Evolutionary conservation across 2,888 invertebrate species (phyloP), one percentile per base, ranked within the genome.

Genomic region (Cataglyphis cursor): DNA sequence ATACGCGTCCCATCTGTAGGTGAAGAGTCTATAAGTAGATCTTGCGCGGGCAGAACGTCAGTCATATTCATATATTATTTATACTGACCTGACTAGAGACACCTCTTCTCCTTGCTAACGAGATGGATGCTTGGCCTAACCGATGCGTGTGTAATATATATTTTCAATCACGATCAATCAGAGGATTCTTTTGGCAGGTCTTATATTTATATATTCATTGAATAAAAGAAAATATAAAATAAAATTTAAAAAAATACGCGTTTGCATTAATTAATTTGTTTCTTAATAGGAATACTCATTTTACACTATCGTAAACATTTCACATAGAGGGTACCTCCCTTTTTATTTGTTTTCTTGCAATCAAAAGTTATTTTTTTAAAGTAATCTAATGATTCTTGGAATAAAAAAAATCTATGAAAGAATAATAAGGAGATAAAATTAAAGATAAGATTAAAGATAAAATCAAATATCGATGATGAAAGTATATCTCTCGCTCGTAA

Each of bases 21-120:
- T 94, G 94, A 94, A 93, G 91, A 86, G 91, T 94, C 94, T 94
- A 94, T 94, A 94, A 94, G 93, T 94, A 93, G 94, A 94, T 91
- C 88, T 83, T 84, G 87, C 85, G 90, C 91, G 90, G 90, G 90
- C 90, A 86, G 89, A 89, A 91, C 92, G 93, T 94, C 94, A 92
- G 89, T 94, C 94, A 93, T 92, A 94, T 93, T 92, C 92, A 90
- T 92, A 92, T 90, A 93, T 93, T 93, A 93, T 91, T 72, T 80
- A 91, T 90, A 90, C 92, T 90, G 87, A 84, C 85, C 84, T 66
- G 87, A 87, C 88, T 89, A 87, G 86, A 90, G 87, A 90, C 88
- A 62, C 88, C 91, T 91, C 87, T 87, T 90, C 92, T 90, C 91
- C 89, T 87, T 87, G 88, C 92, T 93, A 93, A 94, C 93, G 93